Conservation (phyloP, 2,888 invertebrate genomes). For the Ochropleura leucogaster region DNA sequence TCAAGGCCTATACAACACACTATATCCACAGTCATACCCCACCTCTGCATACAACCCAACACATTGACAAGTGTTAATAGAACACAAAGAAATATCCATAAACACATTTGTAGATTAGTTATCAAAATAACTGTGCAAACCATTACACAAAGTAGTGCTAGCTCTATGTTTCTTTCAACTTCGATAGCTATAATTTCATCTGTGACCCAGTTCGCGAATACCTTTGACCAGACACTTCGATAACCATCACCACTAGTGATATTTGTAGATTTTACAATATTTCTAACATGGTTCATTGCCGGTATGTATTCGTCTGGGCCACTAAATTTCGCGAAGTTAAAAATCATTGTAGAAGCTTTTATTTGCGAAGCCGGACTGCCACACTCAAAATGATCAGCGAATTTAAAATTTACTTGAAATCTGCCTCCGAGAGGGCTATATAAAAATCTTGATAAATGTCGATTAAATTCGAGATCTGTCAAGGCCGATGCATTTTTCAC, state of each 20-base stretch:
- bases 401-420: slow-evolving; percentile 93
- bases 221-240: slow-evolving; percentile 93
- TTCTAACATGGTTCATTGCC: slow-evolving; percentile 93
- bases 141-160: slow-evolving; percentile 95
- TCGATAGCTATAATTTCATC: slow-evolving; percentile 94
- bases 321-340: slow-evolving; percentile 91
- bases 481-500: slow-evolving; percentile 85
- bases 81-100: slow-evolving; percentile 95
- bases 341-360: slow-evolving; percentile 91
- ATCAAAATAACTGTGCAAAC: slow-evolving; percentile 94
- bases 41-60: slow-evolving; percentile 94
- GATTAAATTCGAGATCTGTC: slow-evolving; percentile 90
- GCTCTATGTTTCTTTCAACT: slow-evolving; percentile 93
- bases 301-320: slow-evolving; percentile 93
- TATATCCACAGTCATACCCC: slow-evolving; percentile 95
- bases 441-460: slow-evolving; percentile 92
- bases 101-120: slow-evolving; percentile 94
- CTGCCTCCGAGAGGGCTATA: slow-evolving; percentile 93
- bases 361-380: slow-evolving; percentile 91
- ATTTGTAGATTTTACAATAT: slow-evolving; percentile 89
- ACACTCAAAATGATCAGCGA: slow-evolving; percentile 91
- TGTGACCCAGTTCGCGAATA: slow-evolving; percentile 94
- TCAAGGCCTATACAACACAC: slow-evolving; percentile 95
- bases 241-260: slow-evolving; percentile 91
- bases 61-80: slow-evolving; percentile 94